Evolutionary conservation across 2,113 vertebrate species (phyloP), one percentile per base, ranked within the genome.

Genomic region (Alligator sinensis): DNA sequence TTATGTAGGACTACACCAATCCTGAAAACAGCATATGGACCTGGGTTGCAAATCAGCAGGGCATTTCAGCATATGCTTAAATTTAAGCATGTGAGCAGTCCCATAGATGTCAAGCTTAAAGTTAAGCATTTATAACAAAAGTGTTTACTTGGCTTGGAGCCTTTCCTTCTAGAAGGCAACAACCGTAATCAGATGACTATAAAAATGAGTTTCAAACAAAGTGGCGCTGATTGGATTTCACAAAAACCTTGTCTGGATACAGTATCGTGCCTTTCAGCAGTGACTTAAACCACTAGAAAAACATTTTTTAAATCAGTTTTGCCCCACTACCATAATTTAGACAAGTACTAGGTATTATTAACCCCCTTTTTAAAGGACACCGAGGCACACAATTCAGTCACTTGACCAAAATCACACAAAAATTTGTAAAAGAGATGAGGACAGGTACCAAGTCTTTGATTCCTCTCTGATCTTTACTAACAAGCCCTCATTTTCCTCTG

Each of bases 141-240:
- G 2, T 57, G 2, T 1, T 63, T 66, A 75, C 16, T 83, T 9
- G 87, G 55, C 60, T 3, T 0, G 5, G 15, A 80, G 19, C 68
- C 84, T 76, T 64, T 13, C 77, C 30, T 76, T 28, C 18, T 11
- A 5, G 55, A 82, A 14, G 95, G 78, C 30, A 62, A 95, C 17
- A 61, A 4, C 61, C 70, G 3, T 11, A 6, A 84, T 58, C 86
- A 27, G n/a, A 55, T 0, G 79, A 11, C 55, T 47, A 1, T 82
- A 16, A 80, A 13, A 55, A 19, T 8, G 11, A 5, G 61, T 18
- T 11, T 1, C 1, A 2, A 66, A 66, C 27, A 7, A 6, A 0
- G 1, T 2, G 18, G 78, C 28, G 55, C 6, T 38, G 2, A 22
- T 4, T 0, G 1, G 9, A 6, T n/a, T 76, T 61, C 9, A 74